phyloP scores from a whole-genome alignment of 2,797 vertebrate genomes.

The Lutjanus argentimaculatus region DNA sequence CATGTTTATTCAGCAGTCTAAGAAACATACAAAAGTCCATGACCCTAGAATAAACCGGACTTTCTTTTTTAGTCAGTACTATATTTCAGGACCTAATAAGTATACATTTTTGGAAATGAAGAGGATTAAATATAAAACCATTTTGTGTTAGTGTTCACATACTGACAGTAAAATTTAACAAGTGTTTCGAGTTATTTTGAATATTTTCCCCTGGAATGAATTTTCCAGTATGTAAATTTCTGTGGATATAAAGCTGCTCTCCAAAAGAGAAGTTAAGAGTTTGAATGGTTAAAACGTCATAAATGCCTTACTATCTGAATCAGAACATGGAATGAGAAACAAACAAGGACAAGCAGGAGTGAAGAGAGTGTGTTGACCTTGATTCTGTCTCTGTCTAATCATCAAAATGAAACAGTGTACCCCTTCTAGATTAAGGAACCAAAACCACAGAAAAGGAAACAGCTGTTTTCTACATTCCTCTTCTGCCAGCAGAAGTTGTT shows the following conservation, averaged over 20 bases:
- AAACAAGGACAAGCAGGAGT: background rate
- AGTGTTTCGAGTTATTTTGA: background rate
- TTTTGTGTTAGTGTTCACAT: background rate
- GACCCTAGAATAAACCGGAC: conserved; percentile 42
- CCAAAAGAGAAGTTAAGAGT: background rate
- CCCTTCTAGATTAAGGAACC: conserved; percentile 71
- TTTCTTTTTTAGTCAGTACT: conserved; percentile 28
- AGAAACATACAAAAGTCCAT: conserved; percentile 16
- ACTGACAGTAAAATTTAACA: background rate
- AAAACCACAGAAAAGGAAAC: conserved; percentile 82
- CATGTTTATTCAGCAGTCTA: conserved; percentile 70
- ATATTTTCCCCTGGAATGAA: background rate
- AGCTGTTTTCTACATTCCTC: conserved; percentile 57
- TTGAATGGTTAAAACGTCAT: background rate
- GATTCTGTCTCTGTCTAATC: conserved; percentile 46
- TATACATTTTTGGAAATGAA: background rate
- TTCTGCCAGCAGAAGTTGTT: conserved; percentile 72
- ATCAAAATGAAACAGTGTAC: conserved; percentile 50
- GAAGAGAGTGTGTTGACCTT: conserved; percentile 25
- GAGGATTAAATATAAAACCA: background rate
- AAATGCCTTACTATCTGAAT: background rate
- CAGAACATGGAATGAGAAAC: background rate
- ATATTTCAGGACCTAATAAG: conserved; percentile 6
- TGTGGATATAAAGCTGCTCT: background rate
- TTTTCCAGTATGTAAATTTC: background rate